Conservation (phyloP, 2,113 vertebrate genomes). For the Tretioscincus oriximinensis region DNA sequence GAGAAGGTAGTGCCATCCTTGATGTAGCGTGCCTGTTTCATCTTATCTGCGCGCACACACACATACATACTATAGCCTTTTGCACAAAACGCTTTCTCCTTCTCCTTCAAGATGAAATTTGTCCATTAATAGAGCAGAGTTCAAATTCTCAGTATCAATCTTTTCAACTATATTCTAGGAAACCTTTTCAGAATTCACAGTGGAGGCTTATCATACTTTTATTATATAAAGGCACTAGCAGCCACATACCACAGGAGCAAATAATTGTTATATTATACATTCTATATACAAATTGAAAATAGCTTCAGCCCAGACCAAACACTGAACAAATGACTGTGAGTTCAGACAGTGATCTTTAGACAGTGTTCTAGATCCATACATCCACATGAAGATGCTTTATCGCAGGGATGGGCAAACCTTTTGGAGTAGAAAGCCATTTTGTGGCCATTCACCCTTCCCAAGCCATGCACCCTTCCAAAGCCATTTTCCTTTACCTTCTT, state of each 20-base stretch:
- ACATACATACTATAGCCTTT: conserved; percentile 39
- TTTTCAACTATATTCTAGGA: neutral
- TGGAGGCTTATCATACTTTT: neutral
- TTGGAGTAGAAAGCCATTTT: no score
- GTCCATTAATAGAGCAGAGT: conserved; percentile 33
- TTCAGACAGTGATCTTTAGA: neutral
- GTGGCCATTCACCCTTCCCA: no score
- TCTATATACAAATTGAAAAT: neutral
- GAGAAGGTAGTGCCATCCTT: conserved; percentile 30
- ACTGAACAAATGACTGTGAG: neutral
- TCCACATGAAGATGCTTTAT: neutral
- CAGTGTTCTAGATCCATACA: neutral
- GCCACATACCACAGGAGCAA: neutral
- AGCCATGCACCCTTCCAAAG: no score
- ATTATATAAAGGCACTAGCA: neutral
- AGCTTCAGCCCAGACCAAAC: neutral
- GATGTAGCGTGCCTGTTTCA: conserved; percentile 41
- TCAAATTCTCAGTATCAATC: conserved; percentile 20
- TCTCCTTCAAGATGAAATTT: conserved; percentile 35
- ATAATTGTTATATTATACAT: neutral
- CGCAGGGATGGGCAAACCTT: no score
- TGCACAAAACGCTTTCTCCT: conserved; percentile 53
- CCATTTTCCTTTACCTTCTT: no score
- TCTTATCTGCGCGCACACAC: conserved; percentile 26
- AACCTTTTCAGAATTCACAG: neutral